Evolutionary conservation across 2,888 invertebrate genomes (phyloP).

Genomic region (Saturnia pavonia): DNA sequence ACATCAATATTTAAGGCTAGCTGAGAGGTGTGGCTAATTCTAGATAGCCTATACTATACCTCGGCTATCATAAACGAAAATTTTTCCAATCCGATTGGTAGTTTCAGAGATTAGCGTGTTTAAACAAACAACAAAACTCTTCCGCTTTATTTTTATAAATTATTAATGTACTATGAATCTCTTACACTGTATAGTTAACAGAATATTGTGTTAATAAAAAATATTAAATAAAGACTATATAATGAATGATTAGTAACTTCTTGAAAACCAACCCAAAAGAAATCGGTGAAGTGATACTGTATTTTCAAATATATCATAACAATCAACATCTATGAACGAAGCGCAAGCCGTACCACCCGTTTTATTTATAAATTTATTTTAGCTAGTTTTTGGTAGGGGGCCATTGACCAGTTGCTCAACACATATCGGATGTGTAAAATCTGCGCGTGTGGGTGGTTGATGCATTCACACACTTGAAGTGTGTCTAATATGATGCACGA

Average conservation of each 20-base stretch:
- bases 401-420: slow-evolving; percentile 6
- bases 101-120: too few species aligned
- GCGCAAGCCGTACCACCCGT: not conserved
- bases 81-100: too few species aligned
- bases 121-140: too few species aligned
- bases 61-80: too few species aligned
- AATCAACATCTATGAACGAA: not conserved
- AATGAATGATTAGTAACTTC: not conserved
- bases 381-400: not conserved
- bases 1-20: too few species aligned
- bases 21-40: too few species aligned
- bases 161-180: too few species aligned
- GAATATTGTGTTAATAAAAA: too few species aligned
- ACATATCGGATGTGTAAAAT: not conserved
- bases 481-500: not conserved
- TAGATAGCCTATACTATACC: too few species aligned
- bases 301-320: not conserved
- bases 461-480: not conserved
- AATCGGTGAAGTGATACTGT: not conserved
- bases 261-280: not conserved
- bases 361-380: slow-evolving; percentile 12
- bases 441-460: not conserved
- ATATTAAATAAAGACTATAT: too few species aligned
- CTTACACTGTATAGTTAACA: too few species aligned
- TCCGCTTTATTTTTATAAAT: too few species aligned